Evolutionary conservation across 2,888 invertebrate genomes (phyloP).

Genomic region (Eledone cirrhosa): DNA sequence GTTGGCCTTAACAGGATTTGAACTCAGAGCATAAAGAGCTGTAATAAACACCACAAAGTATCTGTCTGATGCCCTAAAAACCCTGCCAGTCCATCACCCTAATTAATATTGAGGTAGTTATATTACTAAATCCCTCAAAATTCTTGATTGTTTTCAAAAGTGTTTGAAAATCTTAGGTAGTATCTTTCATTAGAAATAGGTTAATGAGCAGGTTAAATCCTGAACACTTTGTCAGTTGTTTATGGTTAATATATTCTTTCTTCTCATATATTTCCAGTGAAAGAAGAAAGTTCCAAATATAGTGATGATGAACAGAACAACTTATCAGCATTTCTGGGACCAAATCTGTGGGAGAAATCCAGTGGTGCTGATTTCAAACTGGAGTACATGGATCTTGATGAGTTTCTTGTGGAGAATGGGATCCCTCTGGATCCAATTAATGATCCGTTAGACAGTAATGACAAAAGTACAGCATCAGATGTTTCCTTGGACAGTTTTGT

Average conservation of each 20-base stretch:
- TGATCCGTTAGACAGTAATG: not conserved
- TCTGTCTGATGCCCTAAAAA: no score
- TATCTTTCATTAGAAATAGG: no score
- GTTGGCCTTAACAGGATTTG: no score
- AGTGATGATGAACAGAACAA: constrained; percentile 37
- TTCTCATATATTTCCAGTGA: not conserved
- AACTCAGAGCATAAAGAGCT: no score
- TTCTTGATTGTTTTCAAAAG: no score
- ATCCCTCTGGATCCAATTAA: constrained; percentile 43
- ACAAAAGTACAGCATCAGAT: not conserved
- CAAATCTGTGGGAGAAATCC: constrained; percentile 95
- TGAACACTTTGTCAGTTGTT: no score
- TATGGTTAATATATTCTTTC: not conserved
- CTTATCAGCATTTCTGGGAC: constrained; percentile 93
- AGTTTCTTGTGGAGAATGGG: constrained; percentile 90
- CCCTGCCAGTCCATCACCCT: no score
- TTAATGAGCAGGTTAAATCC: no score
- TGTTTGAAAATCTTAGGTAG: no score
- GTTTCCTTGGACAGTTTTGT: not conserved
- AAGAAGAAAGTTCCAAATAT: constrained; percentile 31
- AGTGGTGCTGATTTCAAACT: constrained; percentile 81
- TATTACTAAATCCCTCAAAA: no score
- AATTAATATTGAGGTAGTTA: no score
- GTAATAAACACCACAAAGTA: no score
- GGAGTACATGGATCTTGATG: constrained; percentile 92